Evolutionary conservation across 2,113 vertebrate species (phyloP).

Genomic region (Protomyctophum bolini): DNA sequence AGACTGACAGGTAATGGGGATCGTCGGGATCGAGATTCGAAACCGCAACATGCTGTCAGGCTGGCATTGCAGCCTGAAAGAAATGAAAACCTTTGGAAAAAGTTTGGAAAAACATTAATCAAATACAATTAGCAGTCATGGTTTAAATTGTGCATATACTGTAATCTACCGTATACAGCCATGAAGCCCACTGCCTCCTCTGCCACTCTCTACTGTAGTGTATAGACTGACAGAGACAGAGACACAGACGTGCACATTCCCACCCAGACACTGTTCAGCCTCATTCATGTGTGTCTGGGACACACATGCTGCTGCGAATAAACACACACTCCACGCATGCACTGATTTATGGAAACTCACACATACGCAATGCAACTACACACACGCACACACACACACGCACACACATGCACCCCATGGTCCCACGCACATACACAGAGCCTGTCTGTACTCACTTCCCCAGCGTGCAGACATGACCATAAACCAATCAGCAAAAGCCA

Average conservation of each 20-base stretch:
- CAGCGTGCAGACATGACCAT: constrained; percentile 52
- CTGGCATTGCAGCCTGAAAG: too few species aligned
- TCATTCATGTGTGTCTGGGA: constrained; percentile 61
- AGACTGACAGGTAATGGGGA: too few species aligned
- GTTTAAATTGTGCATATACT: too few species aligned
- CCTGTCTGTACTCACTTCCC: constrained; percentile 40
- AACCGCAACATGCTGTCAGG: too few species aligned
- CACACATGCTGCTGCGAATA: constrained; percentile 67
- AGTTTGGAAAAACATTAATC: too few species aligned
- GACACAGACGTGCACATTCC: constrained; percentile 45
- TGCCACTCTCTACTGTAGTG: background rate
- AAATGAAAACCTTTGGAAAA: too few species aligned
- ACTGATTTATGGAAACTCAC: constrained; percentile 57
- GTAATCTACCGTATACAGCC: background rate
- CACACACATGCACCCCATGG: constrained; percentile 7
- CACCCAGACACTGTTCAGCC: constrained; percentile 53
- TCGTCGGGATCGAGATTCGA: too few species aligned
- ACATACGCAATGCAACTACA: constrained; percentile 5
- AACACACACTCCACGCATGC: constrained; percentile 42
- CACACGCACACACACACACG: constrained; percentile 5
- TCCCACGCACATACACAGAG: constrained; percentile 5
- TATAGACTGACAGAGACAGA: too few species aligned
- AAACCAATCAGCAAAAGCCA: constrained; percentile 47
- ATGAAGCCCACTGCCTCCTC: background rate
- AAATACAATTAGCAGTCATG: too few species aligned